Conservation (phyloP, 1,140 invertebrate genomes). For the Cherax destructor region DNA sequence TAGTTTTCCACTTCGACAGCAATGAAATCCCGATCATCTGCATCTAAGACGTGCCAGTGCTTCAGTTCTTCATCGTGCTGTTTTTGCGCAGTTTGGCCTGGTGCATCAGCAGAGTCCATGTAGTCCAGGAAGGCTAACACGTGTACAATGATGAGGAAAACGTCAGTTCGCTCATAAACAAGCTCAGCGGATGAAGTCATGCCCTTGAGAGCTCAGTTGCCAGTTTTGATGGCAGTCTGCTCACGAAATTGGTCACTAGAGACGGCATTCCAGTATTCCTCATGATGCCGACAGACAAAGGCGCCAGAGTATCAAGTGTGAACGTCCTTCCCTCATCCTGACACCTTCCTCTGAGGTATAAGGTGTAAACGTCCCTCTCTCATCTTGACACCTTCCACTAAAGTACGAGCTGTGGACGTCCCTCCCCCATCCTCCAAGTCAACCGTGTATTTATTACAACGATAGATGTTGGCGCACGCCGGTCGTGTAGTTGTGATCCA, state of each 20-base stretch:
- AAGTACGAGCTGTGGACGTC: too few relatives aligned
- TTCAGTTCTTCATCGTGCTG: background rate
- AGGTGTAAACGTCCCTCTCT: too few relatives aligned
- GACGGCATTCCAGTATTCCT: background rate
- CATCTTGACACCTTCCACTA: too few relatives aligned
- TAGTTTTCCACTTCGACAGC: background rate
- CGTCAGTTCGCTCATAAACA: background rate
- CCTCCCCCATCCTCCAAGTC: too few relatives aligned
- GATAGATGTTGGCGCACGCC: too few relatives aligned
- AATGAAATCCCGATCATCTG: background rate
- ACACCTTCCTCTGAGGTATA: too few relatives aligned
- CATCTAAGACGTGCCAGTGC: background rate
- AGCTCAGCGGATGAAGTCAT: background rate
- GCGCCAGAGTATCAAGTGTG: background rate
- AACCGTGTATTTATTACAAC: too few relatives aligned
- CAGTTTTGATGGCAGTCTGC: slow-evolving; percentile 4
- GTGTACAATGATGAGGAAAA: background rate
- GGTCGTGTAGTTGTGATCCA: too few relatives aligned
- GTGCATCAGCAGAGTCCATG: background rate
- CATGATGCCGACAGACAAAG: background rate
- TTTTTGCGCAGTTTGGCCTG: slow-evolving; percentile 4
- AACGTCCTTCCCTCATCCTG: too few relatives aligned
- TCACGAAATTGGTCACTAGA: background rate
- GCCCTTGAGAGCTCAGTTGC: slow-evolving; percentile 6
- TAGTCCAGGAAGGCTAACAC: background rate